Evolutionary conservation across 2,888 invertebrate species (phyloP), one percentile per base, ranked within the genome.

Genomic region (Chloromyia formosa): DNA sequence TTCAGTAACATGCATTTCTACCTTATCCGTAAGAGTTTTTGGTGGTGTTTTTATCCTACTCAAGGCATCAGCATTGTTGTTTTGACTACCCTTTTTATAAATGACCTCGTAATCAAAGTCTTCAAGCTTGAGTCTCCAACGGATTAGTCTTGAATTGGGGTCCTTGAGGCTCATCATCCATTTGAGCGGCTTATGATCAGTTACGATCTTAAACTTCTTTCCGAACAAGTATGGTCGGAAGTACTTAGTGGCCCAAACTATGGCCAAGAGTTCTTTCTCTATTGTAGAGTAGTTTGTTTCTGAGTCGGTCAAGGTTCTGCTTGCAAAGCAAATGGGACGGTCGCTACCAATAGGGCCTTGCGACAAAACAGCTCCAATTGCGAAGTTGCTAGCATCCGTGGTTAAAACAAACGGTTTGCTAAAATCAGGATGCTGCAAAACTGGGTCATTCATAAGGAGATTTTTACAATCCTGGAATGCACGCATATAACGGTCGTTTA

Each of bases 191-290:
- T 72, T 60, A 62, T 71, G 71, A 40, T 75, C 75, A 4, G 75
- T 75, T 35, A 49, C 22, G 10, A 73, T 49, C 1, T 61, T 20
- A 23, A 74, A 74, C 20, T 53, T 80, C 45, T 78, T 78, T 1
- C 82, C 82, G 42, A 81, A 82, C 4, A 83, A 16, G 27, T 82
- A 83, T 0, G 81, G 82, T 35, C 82, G 58, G 35, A 82, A 83
- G 62, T 82, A 80, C 77, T 82, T 81, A 0, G 78, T 76, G 0
- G 80, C 81, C 80, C 80, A 82, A 0, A 82, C 79, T 3, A 83
- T 80, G 0, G 78, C 79, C 62, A 82, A 54, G 1, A 82, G 69
- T 77, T 83, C 82, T 58, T 82, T 83, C 73, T 83, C 82, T 14
- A 82, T 78, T 2, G 79, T 78, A 1, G 77, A 77, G 56, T 81